A percentile compares a stretch with the other conserved stretches of the same genome.
These are phyloP conservation scores for Macrochelys suwanniensis DNA, from an alignment of 2,797 vertebrate species.

Conservation along the genomic window DNA sequence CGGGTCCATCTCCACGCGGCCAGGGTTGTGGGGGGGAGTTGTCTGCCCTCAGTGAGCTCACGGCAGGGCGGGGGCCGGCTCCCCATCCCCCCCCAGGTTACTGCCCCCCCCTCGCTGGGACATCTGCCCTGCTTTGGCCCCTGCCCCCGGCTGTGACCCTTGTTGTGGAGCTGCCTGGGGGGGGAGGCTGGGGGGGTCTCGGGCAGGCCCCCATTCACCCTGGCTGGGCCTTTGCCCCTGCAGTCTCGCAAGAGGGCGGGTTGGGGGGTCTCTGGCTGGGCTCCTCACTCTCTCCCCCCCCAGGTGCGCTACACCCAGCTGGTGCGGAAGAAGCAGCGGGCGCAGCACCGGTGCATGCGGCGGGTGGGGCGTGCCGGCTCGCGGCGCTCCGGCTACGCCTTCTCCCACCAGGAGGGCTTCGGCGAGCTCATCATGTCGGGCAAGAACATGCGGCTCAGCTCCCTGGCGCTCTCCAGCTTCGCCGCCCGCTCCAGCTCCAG, in stretches of 20 bases:
- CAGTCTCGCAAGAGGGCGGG: too few species aligned
- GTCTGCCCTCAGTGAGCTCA: background rate
- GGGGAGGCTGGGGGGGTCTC: too few species aligned
- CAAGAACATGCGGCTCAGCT: conserved; percentile 95
- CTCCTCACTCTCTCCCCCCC: background rate
- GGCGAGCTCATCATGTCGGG: conserved; percentile 96
- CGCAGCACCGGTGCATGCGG: conserved; percentile 81
- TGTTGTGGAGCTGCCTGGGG: too few species aligned
- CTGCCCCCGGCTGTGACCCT: background rate
- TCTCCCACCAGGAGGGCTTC: conserved; percentile 95
- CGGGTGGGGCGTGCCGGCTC: conserved; percentile 82
- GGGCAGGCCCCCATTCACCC: background rate
- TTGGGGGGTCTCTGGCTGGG: background rate
- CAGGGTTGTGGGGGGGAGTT: background rate
- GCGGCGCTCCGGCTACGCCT: conserved; percentile 92
- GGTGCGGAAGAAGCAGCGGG: conserved; percentile 90
- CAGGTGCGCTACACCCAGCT: conserved; percentile 95
- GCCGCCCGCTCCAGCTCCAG: conserved; percentile 86
- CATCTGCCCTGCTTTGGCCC: background rate
- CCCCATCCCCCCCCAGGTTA: too few species aligned
- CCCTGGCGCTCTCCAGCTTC: conserved; percentile 88
- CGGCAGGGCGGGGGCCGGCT: too few species aligned
- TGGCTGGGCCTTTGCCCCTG: background rate
- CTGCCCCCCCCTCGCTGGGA: background rate
- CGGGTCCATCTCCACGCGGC: background rate